Base-by-base conservation (phyloP, 2,888 invertebrate genomes). In the Catocala sponsa region DNA sequence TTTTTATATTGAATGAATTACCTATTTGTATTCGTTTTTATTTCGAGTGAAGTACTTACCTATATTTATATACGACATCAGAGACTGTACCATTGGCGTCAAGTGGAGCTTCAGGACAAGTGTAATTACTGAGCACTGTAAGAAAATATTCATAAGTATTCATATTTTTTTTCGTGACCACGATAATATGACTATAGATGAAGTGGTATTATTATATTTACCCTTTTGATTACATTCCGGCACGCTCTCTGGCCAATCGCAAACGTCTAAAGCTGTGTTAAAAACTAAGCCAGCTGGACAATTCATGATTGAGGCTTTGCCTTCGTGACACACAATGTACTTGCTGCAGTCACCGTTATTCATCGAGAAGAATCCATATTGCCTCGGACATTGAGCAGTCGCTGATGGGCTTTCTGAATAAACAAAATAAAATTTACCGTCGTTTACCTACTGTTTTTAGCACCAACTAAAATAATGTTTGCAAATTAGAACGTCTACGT, bases 221-320 rank as follows among this genome's bases (percentile, higher is more conserved):
- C 91, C 84, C 51, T 74, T 63, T n/a, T 82, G 81, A 32, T 81
- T 85, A 70, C 92, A 91, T 0, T 76, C 69, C 5, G 89, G 91
- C 1, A 91, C 91, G 56, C 88, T 87, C 10, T 74, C 84, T 1
- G 85, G 88, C 90, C 90, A 92, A 61, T 92, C 91, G 57, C 92
- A 92, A 44, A 63, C 76, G 59, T 69, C 79, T 12, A 57, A 73
- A 25, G 61, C 63, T 0, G 66, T 46, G 65, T 89, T 91, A 66
- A 91, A 92, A 2, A 79, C 91, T 6, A 91, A 70, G 2, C 92
- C 91, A 9, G 71, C 55, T 0, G 91, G 89, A 61, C 92, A 92
- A 35, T 78, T 59, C 90, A 90, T 90, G 33, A 85, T 12, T 1
- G 76, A 83, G 4, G 86, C 85, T 46, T 64, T 65, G 9, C 91